Evolutionary conservation across 1,140 invertebrate species (phyloP), one percentile per base, ranked within the genome.

Genomic region (Alviniconcha marisindica): DNA sequence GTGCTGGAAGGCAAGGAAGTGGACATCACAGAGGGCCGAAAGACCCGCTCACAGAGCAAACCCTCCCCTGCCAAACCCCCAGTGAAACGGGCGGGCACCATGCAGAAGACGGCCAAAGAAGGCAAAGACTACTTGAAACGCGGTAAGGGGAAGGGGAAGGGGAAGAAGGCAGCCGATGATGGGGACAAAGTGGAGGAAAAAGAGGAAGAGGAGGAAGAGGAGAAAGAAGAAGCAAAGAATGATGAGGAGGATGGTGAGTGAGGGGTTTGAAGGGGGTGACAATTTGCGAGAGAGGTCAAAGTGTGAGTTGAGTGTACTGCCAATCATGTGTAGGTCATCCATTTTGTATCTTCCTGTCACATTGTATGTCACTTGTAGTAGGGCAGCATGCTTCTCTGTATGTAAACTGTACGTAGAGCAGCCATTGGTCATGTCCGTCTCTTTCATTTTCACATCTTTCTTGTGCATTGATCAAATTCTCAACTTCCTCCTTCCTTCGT

Each of bases 61-160:
- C 69, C 78, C 15, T 2, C 69, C 18, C 69, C 79, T 10, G 82
- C 79, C 66, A 90, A 88, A 82, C 85, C 89, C 2, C 33, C 86
- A 0, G 81, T 88, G 14, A 90, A 90, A 79, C 85, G 88, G 51
- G 87, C 83, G 14, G 86, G 87, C 44, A 88, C 89, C 36, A 88
- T 88, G 85, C 85, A 89, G 76, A 86, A 86, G 42, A 87, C 88
- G 2, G 88, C 88, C 15, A 87, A 88, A 74, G 89, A 88, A 56
- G 86, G 86, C 4, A 90, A 88, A 77, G 89, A 86, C 28, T 90
- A 82, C 82, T 63, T 88, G n/a, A 89, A 87, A 42, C 81, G 86
- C 21, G 84, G 83, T 0, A 90, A 88, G 80, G 87, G 88, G 24
- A 87, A 87, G 40, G 83, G 44, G 18, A 84, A 77, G n/a, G 82